Conservation (phyloP, 1,140 invertebrate genomes). For the Glomeris maerens region DNA sequence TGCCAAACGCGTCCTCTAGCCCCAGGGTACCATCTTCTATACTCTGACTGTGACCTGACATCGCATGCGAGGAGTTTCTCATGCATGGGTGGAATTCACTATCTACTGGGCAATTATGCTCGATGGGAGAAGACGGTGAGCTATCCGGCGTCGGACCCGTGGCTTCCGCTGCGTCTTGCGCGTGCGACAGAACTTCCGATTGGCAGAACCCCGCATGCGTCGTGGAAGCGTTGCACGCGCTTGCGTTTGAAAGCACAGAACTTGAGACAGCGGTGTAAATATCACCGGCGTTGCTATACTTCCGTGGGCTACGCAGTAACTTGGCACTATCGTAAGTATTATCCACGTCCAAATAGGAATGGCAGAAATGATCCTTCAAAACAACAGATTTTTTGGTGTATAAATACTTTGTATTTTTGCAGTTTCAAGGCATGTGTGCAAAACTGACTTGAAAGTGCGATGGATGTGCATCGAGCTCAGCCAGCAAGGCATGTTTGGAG, state of each 20-base stretch:
- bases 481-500: background rate
- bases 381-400: no score
- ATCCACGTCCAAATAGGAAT: slow-evolving; percentile 30
- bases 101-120: no score
- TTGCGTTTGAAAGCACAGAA: background rate
- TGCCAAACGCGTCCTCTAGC: no score
- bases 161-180: background rate
- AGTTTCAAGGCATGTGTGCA: background rate
- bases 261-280: background rate
- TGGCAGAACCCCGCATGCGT: background rate
- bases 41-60: no score
- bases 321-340: slow-evolving; percentile 13
- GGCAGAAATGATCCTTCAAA: slow-evolving; percentile 24
- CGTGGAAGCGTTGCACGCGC: background rate
- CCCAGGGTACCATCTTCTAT: no score
- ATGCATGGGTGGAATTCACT: no score
- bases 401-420: no score
- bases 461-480: background rate
- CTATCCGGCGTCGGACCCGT: background rate
- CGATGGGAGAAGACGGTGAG: background rate
- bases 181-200: background rate
- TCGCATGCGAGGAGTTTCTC: no score
- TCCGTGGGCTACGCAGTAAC: background rate
- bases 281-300: background rate
- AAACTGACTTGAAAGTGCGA: background rate